These are phyloP conservation scores for Standfussiana lucernea DNA, from an alignment of 2,888 invertebrate species.

Conservation along the genomic window DNA sequence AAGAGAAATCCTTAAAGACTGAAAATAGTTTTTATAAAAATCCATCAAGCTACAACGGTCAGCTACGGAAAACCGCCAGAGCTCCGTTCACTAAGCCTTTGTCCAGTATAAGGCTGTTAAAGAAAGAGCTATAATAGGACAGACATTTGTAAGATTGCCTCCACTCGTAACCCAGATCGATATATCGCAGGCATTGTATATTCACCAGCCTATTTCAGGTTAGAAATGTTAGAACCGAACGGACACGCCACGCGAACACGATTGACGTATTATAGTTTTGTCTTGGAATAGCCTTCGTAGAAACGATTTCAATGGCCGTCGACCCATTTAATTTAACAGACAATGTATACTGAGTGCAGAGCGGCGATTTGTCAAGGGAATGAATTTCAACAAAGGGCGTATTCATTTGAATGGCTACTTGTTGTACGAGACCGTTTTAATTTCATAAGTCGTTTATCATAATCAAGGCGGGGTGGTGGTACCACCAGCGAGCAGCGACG, in stretches of 20 bases:
- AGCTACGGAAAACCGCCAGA: conserved; percentile 69
- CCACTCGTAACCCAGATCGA: conserved; percentile 76
- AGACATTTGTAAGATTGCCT: conserved; percentile 81
- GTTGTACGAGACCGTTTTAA: conserved; percentile 90
- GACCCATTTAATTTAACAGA: conserved; percentile 88
- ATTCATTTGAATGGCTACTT: conserved; percentile 90
- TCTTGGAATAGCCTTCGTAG: conserved; percentile 85
- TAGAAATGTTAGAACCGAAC: conserved; percentile 74
- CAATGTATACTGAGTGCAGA: conserved; percentile 86
- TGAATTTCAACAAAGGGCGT: conserved; percentile 89
- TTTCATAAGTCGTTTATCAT: conserved; percentile 91
- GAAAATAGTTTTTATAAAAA: conserved; percentile 65
- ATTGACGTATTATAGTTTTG: conserved; percentile 87
- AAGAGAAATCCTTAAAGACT: conserved; percentile 50
- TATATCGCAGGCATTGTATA: conserved; percentile 84
- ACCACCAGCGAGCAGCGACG: conserved; percentile 62
- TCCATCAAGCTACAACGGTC: conserved; percentile 60
- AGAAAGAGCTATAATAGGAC: conserved; percentile 77
- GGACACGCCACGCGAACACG: conserved; percentile 82
- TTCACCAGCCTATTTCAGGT: conserved; percentile 84
- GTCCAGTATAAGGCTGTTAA: conserved; percentile 75
- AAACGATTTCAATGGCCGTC: conserved; percentile 84
- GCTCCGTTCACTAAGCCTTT: conserved; percentile 71
- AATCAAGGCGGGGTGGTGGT: conserved; percentile 82
- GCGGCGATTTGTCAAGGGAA: conserved; percentile 89